Base-by-base conservation (phyloP, 1,140 invertebrate genomes). In the Drosophila lacteicornis region DNA sequence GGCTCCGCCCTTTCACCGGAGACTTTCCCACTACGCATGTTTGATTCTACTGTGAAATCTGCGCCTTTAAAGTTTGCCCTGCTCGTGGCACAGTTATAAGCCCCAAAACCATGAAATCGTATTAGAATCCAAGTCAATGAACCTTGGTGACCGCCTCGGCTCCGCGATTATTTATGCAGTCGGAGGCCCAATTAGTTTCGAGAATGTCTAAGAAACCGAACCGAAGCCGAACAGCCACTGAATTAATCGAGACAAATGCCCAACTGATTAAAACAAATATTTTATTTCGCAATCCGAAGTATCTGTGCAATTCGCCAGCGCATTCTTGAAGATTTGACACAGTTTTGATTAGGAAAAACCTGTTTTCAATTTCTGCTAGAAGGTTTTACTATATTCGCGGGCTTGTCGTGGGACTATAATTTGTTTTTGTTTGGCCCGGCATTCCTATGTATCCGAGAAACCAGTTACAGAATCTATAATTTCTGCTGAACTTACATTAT, bases 101-200 rank as follows among this genome's bases (percentile, higher is more conserved):
- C 38, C 40, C 43, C 43, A 17, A 45, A 43, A 71, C 75, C 75
- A 79, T 79, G 76, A 79, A 79, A 79, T 79, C 67, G 76, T 43
- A 58, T 79, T 79, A 79, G 56, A 40, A 53, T 22, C 53, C 33
- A 70, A 73, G 75, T 78, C 75, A 78, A 78, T 50, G 75, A 78
- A 78, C 75, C 43, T 77, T 12, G 11, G 11, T 27, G 66, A 68
- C 66, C 46, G 67, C 45, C 45, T 9, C 25, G 12, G 67, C 45
- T 49, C 11, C 25, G 12, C 42, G 36, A 42, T 53, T 76, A 60
- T 77, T 77, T 77, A 77, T 77, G 75, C 75, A 77, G 73, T 77
- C 49, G 49, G 53, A 77, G 74, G 79, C 77, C 84, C 80, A 83
- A 88, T 85, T 84, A 84, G 78, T 77, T 80, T 57, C 56, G 22